Percentiles rank a stretch among this genome's conserved stretches.
These are phyloP conservation scores for Leptothorax acervorum DNA, from an alignment of 2,888 invertebrate species.

Conservation along the genomic window DNA sequence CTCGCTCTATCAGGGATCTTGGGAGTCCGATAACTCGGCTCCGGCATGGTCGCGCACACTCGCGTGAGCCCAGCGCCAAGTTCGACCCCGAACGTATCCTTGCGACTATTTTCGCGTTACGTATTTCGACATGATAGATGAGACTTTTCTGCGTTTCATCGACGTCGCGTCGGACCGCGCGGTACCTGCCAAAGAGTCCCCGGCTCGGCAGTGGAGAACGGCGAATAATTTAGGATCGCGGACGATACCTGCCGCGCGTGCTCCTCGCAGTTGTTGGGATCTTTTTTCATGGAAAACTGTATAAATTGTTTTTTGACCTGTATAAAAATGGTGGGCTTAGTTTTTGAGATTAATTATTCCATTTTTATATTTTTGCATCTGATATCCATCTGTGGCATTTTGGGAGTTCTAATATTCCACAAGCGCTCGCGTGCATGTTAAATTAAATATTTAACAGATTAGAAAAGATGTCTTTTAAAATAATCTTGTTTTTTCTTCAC, in stretches of 20 bases:
- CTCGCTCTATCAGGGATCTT: slow-evolving; percentile 42
- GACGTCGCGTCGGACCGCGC: slow-evolving; percentile 71
- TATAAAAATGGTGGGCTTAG: neutral
- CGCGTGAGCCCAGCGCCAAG: slow-evolving; percentile 68
- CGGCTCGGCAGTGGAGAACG: slow-evolving; percentile 63
- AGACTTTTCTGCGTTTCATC: slow-evolving; percentile 83
- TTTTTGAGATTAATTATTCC: neutral
- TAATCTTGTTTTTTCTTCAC: neutral
- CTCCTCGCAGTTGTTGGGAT: slow-evolving; percentile 12
- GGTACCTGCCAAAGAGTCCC: slow-evolving; percentile 75
- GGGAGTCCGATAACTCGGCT: slow-evolving; percentile 58
- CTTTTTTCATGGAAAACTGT: neutral
- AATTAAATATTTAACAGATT: neutral
- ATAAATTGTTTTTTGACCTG: neutral
- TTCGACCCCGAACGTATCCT: slow-evolving; percentile 81
- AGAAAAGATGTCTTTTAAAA: neutral
- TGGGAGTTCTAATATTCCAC: neutral
- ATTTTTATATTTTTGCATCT: neutral
- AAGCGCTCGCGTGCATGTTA: neutral
- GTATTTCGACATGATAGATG: slow-evolving; percentile 83
- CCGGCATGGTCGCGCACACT: slow-evolving; percentile 42
- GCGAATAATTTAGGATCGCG: slow-evolving; percentile 79
- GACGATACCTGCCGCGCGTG: slow-evolving; percentile 72
- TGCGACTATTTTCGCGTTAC: slow-evolving; percentile 82
- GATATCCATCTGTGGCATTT: neutral